Conservation (phyloP, 2,113 vertebrate species). For the Ahaetulla prasina region DNA sequence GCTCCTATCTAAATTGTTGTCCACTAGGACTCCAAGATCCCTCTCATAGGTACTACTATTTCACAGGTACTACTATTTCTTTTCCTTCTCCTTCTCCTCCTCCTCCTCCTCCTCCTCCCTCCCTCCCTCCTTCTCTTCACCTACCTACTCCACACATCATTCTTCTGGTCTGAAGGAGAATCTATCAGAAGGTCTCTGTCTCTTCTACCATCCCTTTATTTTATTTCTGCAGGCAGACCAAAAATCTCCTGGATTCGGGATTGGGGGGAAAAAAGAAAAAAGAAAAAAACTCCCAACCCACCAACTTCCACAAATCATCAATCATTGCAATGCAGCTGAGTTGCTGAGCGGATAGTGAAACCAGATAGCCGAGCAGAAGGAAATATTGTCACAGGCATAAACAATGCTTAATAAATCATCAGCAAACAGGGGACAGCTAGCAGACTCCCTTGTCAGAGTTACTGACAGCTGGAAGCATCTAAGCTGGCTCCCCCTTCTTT, state of each 20-base stretch:
- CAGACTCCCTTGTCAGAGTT: conserved; percentile 8
- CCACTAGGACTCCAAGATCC: no score
- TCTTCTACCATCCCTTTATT: conserved; percentile 27
- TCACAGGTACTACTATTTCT: no score
- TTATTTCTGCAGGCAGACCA: conserved; percentile 52
- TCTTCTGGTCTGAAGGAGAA: no score
- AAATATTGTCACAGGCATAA: conserved; percentile 59
- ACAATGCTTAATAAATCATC: conserved; percentile 63
- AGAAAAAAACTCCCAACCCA: conserved; percentile 19
- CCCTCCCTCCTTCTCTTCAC: no score
- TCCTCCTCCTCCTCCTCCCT: no score
- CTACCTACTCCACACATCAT: neutral
- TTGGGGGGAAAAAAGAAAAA: conserved; percentile 28
- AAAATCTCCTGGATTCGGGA: conserved; percentile 40
- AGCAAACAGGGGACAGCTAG: neutral
- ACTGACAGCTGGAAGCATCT: conserved; percentile 32
- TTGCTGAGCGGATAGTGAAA: conserved; percentile 47
- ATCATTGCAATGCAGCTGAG: conserved; percentile 41
- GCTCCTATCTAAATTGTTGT: no score
- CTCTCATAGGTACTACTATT: no score
- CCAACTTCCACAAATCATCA: conserved; percentile 43
- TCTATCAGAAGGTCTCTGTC: neutral
- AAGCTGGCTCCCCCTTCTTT: conserved; percentile 11
- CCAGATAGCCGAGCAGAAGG: conserved; percentile 55
- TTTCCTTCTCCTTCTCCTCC: no score